phyloP scores from a whole-genome alignment of 2,888 invertebrate species.

The Eupelmus urozonus region DNA sequence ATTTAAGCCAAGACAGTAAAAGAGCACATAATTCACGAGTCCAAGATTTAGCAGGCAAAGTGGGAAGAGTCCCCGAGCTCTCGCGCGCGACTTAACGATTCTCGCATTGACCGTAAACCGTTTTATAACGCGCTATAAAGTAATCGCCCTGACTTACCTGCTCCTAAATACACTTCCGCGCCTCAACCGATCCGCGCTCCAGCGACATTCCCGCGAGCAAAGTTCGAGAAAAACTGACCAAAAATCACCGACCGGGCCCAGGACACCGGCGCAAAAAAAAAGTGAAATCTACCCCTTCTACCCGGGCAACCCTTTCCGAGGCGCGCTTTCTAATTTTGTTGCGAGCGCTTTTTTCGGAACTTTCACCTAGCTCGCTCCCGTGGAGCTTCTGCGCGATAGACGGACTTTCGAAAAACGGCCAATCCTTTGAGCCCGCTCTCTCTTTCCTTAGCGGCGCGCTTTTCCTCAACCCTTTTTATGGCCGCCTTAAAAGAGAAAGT shows the following conservation, averaged over 20 bases:
- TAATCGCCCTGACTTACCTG: constrained; percentile 67
- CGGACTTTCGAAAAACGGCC: constrained; percentile 53
- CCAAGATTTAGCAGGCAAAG: constrained; percentile 55
- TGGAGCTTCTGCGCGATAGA: constrained; percentile 21
- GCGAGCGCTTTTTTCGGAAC: not conserved
- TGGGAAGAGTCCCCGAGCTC: constrained; percentile 30
- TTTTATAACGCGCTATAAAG: constrained; percentile 67
- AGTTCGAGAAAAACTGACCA: constrained; percentile 62
- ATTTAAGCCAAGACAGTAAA: constrained; percentile 31
- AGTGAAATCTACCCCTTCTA: constrained; percentile 71
- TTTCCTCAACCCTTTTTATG: constrained; percentile 69
- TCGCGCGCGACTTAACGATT: constrained; percentile 60
- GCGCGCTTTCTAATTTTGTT: constrained; percentile 60
- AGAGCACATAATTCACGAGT: constrained; percentile 51
- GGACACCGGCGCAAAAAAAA: constrained; percentile 58
- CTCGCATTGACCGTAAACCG: constrained; percentile 65
- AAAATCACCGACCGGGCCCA: constrained; percentile 3
- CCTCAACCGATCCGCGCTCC: not conserved
- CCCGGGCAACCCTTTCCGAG: constrained; percentile 61
- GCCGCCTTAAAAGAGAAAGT: constrained; percentile 68
- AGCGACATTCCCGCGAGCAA: constrained; percentile 4
- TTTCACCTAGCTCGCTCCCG: constrained; percentile 59
- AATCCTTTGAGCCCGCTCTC: constrained; percentile 52
- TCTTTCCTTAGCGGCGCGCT: constrained; percentile 15
- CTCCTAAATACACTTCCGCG: constrained; percentile 51